Evolutionary conservation across 2,797 vertebrate species (phyloP).

Genomic region (Knipowitschia caucasica): DNA sequence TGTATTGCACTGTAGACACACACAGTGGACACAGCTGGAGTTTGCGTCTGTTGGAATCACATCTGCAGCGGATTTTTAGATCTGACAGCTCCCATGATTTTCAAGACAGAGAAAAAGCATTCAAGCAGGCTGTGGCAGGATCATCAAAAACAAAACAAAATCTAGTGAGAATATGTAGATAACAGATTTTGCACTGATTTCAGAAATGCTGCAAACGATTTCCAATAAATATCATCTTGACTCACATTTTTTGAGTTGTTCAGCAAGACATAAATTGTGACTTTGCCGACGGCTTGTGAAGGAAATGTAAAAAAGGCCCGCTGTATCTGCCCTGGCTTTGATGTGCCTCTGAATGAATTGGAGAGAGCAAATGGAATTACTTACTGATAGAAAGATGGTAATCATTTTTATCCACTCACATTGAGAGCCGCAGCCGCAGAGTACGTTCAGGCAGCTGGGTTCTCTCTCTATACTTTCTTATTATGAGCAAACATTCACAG

Average conservation of each 20-base stretch:
- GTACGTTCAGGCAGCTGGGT: slow-evolving; percentile 22
- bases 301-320: slow-evolving; percentile 61
- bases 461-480: slow-evolving; percentile 46
- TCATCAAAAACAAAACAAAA: no score
- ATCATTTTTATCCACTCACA: slow-evolving; percentile 67
- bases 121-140: no score
- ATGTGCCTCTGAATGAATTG: slow-evolving; percentile 67
- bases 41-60: no score
- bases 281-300: slow-evolving; percentile 47
- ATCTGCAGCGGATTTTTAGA: no score
- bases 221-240: slow-evolving; percentile 40
- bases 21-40: no score
- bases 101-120: no score
- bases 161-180: no score
- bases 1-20: no score
- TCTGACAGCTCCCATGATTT: no score
- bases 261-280: slow-evolving; percentile 64
- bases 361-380: slow-evolving; percentile 72
- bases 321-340: slow-evolving; percentile 67
- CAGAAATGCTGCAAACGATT: slow-evolving; percentile 22
- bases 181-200: no score
- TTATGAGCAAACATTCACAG: slow-evolving; percentile 46
- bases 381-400: slow-evolving; percentile 68
- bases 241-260: slow-evolving; percentile 61
- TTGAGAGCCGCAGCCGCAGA: slow-evolving; percentile 40